phyloP scores from a whole-genome alignment of 2,888 invertebrate species.

The Mesoligia furuncula region DNA sequence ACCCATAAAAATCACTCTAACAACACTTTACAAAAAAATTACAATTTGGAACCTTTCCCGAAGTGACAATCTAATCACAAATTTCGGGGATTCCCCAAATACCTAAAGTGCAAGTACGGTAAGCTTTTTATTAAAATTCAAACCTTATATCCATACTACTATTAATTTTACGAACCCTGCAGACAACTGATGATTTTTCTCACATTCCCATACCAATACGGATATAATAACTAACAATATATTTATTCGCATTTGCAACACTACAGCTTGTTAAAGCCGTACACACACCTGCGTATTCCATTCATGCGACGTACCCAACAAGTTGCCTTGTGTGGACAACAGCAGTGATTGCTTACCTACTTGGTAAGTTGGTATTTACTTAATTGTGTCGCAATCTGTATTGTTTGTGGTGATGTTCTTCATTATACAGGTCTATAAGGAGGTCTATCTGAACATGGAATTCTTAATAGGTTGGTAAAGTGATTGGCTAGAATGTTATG shows the following conservation, averaged over 20 bases:
- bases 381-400: slow-evolving; percentile 33
- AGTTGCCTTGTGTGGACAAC: slow-evolving; percentile 67
- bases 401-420: slow-evolving; percentile 22
- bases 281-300: slow-evolving; percentile 80
- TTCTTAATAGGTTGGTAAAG: not conserved
- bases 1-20: no score
- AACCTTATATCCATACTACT: no score
- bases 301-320: slow-evolving; percentile 69
- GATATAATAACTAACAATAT: slow-evolving; percentile 18
- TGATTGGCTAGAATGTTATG: not conserved
- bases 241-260: slow-evolving; percentile 14
- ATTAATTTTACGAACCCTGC: no score
- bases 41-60: not conserved
- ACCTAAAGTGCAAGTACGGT: no score
- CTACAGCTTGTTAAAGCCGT: slow-evolving; percentile 1
- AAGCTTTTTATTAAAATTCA: no score
- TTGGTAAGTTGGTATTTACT: slow-evolving; percentile 42
- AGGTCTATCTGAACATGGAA: no score
- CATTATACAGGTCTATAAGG: not conserved
- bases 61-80: not conserved
- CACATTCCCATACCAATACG: slow-evolving; percentile 22
- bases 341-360: slow-evolving; percentile 17
- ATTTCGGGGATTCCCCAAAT: not conserved
- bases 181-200: not conserved
- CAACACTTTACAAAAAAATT: no score